A percentile compares a stretch with the other conserved stretches of the same genome.
Evolutionary conservation across 2,797 vertebrate genomes (phyloP).

Genomic region (Geotria australis): DNA sequence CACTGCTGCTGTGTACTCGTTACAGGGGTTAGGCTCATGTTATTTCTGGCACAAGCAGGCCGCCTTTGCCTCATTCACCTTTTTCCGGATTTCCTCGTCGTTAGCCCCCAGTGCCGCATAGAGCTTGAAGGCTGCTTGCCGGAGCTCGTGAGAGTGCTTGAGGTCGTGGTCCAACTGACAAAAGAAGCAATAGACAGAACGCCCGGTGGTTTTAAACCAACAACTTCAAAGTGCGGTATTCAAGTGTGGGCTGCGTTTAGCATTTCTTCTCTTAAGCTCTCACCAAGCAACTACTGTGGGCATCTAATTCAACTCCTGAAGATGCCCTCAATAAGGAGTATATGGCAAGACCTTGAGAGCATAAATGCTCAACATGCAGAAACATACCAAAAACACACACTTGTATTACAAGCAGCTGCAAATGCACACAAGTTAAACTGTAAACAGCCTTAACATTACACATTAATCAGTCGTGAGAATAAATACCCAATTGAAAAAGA

Average conservation of each 20-base stretch:
- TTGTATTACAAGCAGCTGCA: background rate
- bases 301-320: too few relatives aligned
- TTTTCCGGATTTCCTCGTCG: conserved; percentile 95
- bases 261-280: too few relatives aligned
- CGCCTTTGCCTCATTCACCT: conserved; percentile 20
- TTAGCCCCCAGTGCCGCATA: conserved; percentile 91
- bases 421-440: background rate
- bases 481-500: background rate
- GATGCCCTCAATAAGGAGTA: too few relatives aligned
- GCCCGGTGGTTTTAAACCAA: background rate
- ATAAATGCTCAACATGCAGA: background rate
- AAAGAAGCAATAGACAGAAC: background rate
- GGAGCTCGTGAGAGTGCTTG: conserved; percentile 85
- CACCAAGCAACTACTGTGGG: too few relatives aligned
- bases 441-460: background rate
- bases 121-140: conserved; percentile 94
- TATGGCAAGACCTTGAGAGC: too few relatives aligned
- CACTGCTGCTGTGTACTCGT: too few relatives aligned
- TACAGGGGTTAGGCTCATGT: background rate
- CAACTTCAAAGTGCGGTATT: background rate
- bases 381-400: background rate
- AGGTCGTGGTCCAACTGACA: conserved; percentile 76
- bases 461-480: background rate
- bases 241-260: too few relatives aligned
- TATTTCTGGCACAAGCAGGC: background rate